Percentiles rank a stretch among this genome's conserved stretches.
Conservation (phyloP, 64 coral and sea anemone genomes). For the Stichodactyla helianthus region DNA sequence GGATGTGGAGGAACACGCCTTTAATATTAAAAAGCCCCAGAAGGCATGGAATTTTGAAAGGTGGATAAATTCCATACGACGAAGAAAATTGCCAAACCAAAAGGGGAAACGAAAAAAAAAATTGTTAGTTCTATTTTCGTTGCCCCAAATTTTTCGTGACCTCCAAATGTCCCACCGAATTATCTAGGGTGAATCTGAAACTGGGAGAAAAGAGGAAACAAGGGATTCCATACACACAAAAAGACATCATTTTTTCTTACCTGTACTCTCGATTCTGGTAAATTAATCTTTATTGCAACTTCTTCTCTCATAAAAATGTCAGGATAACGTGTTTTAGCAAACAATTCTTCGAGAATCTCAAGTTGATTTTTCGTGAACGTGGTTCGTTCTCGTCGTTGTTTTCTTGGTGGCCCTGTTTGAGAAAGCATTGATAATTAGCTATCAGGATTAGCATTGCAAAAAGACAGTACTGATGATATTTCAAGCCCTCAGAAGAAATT, state of each 20-base stretch:
- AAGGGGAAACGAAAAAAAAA: too few relatives aligned
- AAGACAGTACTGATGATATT: not conserved
- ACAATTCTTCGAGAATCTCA: slow-evolving; percentile 57
- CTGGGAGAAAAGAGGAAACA: too few relatives aligned
- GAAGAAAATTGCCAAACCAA: too few relatives aligned
- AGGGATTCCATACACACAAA: not conserved
- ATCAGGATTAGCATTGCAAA: not conserved
- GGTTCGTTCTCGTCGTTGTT: slow-evolving; percentile 53
- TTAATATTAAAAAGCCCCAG: too few relatives aligned
- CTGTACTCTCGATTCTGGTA: slow-evolving; percentile 62
- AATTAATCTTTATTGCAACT: slow-evolving; percentile 58
- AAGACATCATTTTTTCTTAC: not conserved
- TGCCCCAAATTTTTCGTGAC: too few relatives aligned
- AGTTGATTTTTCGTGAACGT: slow-evolving; percentile 59
- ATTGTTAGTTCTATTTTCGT: too few relatives aligned
- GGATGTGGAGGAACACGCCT: too few relatives aligned
- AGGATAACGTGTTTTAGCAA: slow-evolving; percentile 59
- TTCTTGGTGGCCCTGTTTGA: slow-evolving; percentile 38
- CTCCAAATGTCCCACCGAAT: too few relatives aligned
- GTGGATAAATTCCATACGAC: too few relatives aligned
- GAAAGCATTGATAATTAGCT: not conserved
- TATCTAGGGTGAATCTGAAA: too few relatives aligned
- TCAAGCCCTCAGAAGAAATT: not conserved
- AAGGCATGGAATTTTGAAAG: too few relatives aligned
- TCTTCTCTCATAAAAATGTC: slow-evolving; percentile 68